Percentiles rank a stretch among this genome's conserved stretches.
Conservation (phyloP, 2,113 vertebrate species). For the Leptosomus discolor region DNA sequence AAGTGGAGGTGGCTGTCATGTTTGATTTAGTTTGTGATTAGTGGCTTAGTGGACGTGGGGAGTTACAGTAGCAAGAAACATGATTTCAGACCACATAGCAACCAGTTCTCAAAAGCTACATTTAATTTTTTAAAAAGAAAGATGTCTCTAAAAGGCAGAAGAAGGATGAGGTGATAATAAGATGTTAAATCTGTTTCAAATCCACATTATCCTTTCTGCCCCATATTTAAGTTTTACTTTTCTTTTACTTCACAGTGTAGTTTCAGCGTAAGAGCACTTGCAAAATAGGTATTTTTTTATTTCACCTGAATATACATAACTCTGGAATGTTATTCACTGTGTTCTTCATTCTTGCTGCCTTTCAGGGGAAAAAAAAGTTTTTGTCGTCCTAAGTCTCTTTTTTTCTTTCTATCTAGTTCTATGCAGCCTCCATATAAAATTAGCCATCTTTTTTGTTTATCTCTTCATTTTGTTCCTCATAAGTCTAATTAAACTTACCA, state of each 20-base stretch:
- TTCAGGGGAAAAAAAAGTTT: slow-evolving; percentile 19
- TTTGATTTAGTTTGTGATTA: slow-evolving; percentile 9
- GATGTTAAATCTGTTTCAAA: not conserved
- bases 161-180: not conserved
- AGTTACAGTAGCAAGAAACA: not conserved
- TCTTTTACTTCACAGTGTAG: not conserved
- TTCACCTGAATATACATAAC: slow-evolving; percentile 2
- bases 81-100: not conserved
- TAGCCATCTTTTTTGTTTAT: not conserved
- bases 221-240: not conserved
- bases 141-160: not conserved
- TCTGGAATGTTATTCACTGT: slow-evolving; percentile 44
- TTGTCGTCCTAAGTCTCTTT: not conserved
- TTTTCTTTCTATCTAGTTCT: slow-evolving; percentile 1
- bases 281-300: slow-evolving; percentile 42
- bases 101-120: not conserved
- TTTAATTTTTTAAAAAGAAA: not conserved
- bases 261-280: slow-evolving; percentile 28
- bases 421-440: slow-evolving; percentile 23
- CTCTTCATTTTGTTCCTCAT: not conserved
- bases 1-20: not conserved
- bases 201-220: not conserved
- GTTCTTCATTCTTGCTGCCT: slow-evolving; percentile 22
- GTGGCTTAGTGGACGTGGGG: not conserved
- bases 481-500: not conserved